phyloP scores from a whole-genome alignment of 2,113 vertebrate genomes.

The Progne subis region DNA sequence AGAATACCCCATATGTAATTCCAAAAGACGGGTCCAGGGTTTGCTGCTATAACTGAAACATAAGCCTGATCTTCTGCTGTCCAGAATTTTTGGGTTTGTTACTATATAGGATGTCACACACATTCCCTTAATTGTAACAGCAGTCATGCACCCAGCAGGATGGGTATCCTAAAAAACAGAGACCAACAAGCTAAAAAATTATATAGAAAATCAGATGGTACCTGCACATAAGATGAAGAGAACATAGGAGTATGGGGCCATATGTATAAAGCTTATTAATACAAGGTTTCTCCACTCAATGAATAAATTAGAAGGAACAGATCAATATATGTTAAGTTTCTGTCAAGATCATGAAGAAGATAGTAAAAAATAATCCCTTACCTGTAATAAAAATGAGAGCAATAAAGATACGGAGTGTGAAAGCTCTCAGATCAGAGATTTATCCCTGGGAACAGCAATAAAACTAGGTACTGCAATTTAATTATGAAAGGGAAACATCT shows the following conservation, averaged over 20 bases:
- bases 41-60: background rate
- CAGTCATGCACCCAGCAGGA: background rate
- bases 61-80: background rate
- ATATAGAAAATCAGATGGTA: background rate
- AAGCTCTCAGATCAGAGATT: slow-evolving; percentile 69
- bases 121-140: background rate
- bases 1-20: background rate
- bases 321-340: slow-evolving; percentile 45
- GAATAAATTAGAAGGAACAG: slow-evolving; percentile 48
- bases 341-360: slow-evolving; percentile 55
- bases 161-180: background rate
- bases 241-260: background rate
- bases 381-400: slow-evolving; percentile 65
- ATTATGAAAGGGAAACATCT: slow-evolving; percentile 73
- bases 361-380: slow-evolving; percentile 63
- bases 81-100: background rate
- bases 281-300: slow-evolving; percentile 25
- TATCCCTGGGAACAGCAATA: slow-evolving; percentile 71
- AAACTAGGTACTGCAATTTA: slow-evolving; percentile 73
- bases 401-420: slow-evolving; percentile 57
- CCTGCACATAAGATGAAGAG: background rate
- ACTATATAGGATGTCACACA: background rate
- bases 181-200: background rate
- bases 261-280: slow-evolving; percentile 48
- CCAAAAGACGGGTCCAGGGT: background rate